These are phyloP conservation scores for Tribolium madens DNA, from an alignment of 1,140 invertebrate species.

Conservation along the genomic window DNA sequence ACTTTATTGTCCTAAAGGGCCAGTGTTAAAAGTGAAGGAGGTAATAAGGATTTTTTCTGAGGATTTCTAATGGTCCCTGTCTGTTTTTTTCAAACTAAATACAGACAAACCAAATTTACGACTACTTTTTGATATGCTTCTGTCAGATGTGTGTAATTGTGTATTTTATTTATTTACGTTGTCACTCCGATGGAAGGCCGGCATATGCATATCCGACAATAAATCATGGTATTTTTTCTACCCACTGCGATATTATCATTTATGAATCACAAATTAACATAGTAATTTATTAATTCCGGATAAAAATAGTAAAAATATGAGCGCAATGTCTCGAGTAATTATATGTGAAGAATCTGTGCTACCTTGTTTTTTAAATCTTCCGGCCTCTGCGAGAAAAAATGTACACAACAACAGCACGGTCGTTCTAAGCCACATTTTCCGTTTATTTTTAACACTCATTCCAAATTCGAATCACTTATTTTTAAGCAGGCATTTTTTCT, in stretches of 20 bases:
- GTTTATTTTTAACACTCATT: slow-evolving; percentile 16
- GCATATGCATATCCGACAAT: background rate
- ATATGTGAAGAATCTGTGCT: background rate
- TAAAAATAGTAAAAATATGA: background rate
- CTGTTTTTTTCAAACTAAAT: too few species aligned
- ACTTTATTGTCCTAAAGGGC: background rate
- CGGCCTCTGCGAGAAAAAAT: slow-evolving; percentile 7
- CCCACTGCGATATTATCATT: background rate
- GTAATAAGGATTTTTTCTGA: too few species aligned
- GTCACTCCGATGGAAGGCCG: too few species aligned
- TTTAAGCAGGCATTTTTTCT: too few species aligned
- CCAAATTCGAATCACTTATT: background rate
- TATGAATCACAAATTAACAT: background rate
- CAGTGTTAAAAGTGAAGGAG: background rate
- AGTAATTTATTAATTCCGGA: background rate
- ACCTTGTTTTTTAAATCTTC: slow-evolving; percentile 18
- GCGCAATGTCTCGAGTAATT: background rate
- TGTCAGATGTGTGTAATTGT: too few species aligned
- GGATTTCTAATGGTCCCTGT: too few species aligned
- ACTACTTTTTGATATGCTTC: too few species aligned
- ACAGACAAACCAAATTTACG: too few species aligned
- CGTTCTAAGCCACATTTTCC: slow-evolving; percentile 16
- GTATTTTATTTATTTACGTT: background rate
- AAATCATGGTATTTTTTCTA: background rate
- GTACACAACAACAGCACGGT: background rate